phyloP scores from a whole-genome alignment of 1,140 invertebrate genomes.

The Trypoxylus dichotomus region DNA sequence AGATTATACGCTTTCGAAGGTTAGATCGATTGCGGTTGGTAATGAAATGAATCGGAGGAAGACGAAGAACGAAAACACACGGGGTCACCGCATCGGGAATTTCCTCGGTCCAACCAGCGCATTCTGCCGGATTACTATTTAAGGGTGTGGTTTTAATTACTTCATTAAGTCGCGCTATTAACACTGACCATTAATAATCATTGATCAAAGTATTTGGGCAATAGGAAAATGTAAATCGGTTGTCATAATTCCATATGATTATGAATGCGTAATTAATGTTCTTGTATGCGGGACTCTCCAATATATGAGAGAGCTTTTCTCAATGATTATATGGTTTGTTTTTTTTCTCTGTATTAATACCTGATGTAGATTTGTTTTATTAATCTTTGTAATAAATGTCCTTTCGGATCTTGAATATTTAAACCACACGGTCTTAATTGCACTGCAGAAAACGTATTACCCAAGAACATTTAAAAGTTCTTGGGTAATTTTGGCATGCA shows the following conservation, averaged over 20 bases:
- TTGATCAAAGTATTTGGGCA: conserved; percentile 24
- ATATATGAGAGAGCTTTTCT: not conserved
- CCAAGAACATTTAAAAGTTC: no score
- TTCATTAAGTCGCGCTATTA: conserved; percentile 27
- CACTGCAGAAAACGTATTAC: no score
- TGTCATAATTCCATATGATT: conserved; percentile 30
- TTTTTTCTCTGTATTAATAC: no score
- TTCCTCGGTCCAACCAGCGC: not conserved
- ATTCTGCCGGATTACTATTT: not conserved
- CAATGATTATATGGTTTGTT: no score
- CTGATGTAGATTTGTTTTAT: no score
- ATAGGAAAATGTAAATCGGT: conserved; percentile 30
- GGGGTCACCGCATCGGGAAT: not conserved
- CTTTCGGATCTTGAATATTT: no score
- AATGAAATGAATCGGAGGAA: not conserved
- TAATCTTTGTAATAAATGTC: no score
- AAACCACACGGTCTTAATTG: no score
- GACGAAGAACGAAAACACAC: not conserved
- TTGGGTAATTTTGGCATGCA: no score
- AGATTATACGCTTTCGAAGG: not conserved
- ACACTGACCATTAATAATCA: conserved; percentile 27
- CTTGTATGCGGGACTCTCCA: not conserved
- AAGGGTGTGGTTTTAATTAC: conserved; percentile 26
- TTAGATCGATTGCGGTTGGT: not conserved
- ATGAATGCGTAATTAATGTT: conserved; percentile 24